These are phyloP conservation scores for Narcine bancroftii DNA, from an alignment of 2,113 vertebrate genomes.

Conservation along the genomic window DNA sequence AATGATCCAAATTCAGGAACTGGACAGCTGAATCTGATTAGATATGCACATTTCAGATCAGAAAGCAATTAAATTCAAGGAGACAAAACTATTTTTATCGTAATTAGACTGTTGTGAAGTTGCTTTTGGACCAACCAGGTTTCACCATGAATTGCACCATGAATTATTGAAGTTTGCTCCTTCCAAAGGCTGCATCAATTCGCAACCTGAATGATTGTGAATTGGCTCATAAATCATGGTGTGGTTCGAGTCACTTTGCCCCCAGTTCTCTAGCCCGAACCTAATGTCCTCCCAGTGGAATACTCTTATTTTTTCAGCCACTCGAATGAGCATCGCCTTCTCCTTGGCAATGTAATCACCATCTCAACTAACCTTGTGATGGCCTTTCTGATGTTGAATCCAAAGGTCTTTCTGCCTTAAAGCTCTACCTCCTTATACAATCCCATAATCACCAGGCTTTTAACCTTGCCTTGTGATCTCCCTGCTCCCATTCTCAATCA, in stretches of 20 bases:
- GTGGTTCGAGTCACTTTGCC: background rate
- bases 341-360: background rate
- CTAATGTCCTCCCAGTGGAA: background rate
- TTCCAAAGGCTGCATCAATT: background rate
- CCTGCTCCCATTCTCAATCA: too few relatives aligned
- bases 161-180: too few relatives aligned
- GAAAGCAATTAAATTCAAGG: too few relatives aligned
- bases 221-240: background rate
- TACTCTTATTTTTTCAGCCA: background rate
- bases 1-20: too few relatives aligned
- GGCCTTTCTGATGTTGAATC: too few relatives aligned
- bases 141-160: too few relatives aligned
- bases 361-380: background rate
- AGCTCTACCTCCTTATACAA: background rate
- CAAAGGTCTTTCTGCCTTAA: background rate
- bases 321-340: background rate
- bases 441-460: background rate
- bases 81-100: too few relatives aligned
- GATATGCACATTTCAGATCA: too few relatives aligned
- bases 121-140: background rate
- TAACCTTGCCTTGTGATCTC: background rate
- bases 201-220: too few relatives aligned
- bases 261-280: background rate
- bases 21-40: too few relatives aligned
- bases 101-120: background rate